phyloP scores from a whole-genome alignment of 2,113 vertebrate genomes.

The Actenoides lindsayi region DNA sequence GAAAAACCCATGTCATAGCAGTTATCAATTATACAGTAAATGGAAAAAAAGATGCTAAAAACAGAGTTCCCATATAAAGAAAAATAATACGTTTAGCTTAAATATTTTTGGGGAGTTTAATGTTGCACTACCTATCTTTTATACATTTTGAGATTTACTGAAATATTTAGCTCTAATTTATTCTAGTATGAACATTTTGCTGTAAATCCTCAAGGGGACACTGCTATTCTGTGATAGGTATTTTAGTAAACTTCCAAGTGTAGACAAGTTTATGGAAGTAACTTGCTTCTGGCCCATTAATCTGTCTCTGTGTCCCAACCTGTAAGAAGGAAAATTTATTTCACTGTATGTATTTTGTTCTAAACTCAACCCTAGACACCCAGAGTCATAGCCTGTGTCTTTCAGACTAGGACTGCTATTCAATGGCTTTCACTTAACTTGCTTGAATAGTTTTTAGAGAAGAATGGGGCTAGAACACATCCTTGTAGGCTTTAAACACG shows the following conservation, averaged over 20 bases:
- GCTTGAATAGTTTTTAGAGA: not conserved
- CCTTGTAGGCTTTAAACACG: not conserved
- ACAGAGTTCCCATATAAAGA: not conserved
- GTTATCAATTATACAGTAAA: not conserved
- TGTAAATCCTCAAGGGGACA: slow-evolving; percentile 29
- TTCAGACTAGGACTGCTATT: not conserved
- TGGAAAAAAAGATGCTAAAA: not conserved
- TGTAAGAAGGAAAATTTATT: not conserved
- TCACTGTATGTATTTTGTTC: not conserved
- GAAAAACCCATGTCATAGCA: not conserved
- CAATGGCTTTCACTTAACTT: not conserved
- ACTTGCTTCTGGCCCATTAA: not conserved
- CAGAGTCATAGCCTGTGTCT: not conserved
- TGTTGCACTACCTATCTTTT: not conserved
- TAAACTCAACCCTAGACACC: not conserved
- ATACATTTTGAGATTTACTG: not conserved
- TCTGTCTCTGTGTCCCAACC: not conserved
- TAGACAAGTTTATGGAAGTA: not conserved
- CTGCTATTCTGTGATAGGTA: not conserved
- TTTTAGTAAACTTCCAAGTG: not conserved
- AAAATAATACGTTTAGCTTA: not conserved
- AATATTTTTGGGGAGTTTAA: not conserved
- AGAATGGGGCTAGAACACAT: not conserved
- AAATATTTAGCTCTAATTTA: not conserved
- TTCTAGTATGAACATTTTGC: not conserved